Evolutionary conservation across 1,140 invertebrate genomes (phyloP), one percentile per base, ranked within the genome.

Genomic region (Brachionus plicatilis): DNA sequence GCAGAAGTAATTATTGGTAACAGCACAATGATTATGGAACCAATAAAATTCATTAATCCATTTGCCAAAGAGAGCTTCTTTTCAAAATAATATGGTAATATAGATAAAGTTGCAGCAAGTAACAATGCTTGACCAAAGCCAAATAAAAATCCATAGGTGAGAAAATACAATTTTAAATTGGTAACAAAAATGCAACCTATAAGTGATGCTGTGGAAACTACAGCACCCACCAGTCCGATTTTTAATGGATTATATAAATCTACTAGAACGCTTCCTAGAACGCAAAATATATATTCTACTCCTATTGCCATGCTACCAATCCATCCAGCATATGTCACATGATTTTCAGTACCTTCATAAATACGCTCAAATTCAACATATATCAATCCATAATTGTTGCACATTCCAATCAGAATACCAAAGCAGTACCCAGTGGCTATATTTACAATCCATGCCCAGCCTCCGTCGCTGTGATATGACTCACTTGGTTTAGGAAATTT

Each of bases 401-500:
- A 43, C 53, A 82, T 68, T 12, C 79, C 79, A 27, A 65, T 82
- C 5, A 82, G 12, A 45, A 82, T 82, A 65, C 79, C 79, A 27
- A 82, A 65, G 24, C 79, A 82, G 27, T 82, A 82, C 14, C 79
- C 79, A 11, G 79, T 24, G 11, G 53, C 41, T 41, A 82, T 41
- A 7, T 27, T 29, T 11, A 82, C 79, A 14, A 82, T 20, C 79
- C 79, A 82, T 14, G 20, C 79, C 79, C 53, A 68, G 29, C 79
- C 79, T 11, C 53, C 24, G 6, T 82, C 79, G 8, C 20, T 20
- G 14, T 76, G 45, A 43, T 43, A 43, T 11, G 41, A 75, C 45
- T 75, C 70, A 14, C 85, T 85, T 14, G 85, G 85, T 50, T 47
- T 79, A 24, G 85, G 85, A 85, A 65, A 85, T 24, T 84, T 85